Conservation (phyloP, 2,888 invertebrate species). For the Andricus quercusramuli region DNA sequence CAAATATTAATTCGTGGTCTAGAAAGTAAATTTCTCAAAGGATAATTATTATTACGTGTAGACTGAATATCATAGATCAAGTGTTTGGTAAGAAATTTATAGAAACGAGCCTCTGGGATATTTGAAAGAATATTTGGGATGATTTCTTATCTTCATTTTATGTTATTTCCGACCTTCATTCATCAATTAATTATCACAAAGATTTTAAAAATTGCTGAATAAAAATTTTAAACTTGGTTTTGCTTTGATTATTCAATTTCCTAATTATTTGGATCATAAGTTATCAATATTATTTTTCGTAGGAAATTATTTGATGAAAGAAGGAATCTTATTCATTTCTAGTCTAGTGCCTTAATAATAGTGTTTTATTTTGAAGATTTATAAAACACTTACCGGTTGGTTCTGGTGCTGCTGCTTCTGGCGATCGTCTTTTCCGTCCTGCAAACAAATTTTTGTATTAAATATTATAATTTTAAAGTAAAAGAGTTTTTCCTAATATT, state of each 20-base stretch:
- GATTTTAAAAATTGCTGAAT: background rate
- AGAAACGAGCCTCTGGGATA: background rate
- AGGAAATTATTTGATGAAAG: background rate
- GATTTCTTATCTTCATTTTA: background rate
- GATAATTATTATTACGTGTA: slow-evolving; percentile 14
- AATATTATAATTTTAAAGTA: background rate
- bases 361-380: background rate
- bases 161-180: background rate
- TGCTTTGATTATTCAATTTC: background rate
- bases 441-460: slow-evolving; percentile 38
- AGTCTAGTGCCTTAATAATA: background rate
- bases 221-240: background rate
- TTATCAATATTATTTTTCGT: background rate
- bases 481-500: background rate
- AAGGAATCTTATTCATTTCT: background rate
- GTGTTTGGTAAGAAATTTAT: slow-evolving; percentile 3
- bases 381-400: slow-evolving; percentile 63
- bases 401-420: slow-evolving; percentile 55
- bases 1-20: slow-evolving; percentile 22
- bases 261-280: background rate
- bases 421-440: slow-evolving; percentile 72
- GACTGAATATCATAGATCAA: slow-evolving; percentile 1
- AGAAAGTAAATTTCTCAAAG: slow-evolving; percentile 23
- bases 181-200: background rate
- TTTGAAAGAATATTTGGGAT: background rate